These are phyloP conservation scores for Ictidomys tridecemlineatus DNA, from an alignment of 2,113 vertebrate genomes.

Conservation along the genomic window DNA sequence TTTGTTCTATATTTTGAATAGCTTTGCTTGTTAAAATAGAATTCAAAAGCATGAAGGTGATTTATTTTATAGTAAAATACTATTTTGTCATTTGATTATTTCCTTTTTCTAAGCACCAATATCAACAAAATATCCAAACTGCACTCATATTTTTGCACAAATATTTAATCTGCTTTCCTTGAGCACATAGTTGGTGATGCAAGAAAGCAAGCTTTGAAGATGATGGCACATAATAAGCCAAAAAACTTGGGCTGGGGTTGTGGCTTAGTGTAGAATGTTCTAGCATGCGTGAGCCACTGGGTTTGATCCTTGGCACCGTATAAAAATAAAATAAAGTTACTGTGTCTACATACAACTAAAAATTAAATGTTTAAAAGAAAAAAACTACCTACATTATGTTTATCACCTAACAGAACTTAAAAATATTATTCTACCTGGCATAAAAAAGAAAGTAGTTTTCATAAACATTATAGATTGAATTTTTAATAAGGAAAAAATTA, in stretches of 20 bases:
- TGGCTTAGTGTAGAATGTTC: no score
- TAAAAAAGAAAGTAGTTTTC: not conserved
- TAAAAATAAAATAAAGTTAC: no score
- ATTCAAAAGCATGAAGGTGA: not conserved
- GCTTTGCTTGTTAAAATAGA: not conserved
- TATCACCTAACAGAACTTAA: not conserved
- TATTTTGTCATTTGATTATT: not conserved
- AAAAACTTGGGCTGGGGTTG: not conserved
- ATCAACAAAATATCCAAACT: constrained; percentile 1
- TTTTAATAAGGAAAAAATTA: not conserved
- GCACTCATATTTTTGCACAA: not conserved
- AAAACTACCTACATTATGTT: not conserved
- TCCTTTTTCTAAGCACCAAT: not conserved
- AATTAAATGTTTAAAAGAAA: no score
- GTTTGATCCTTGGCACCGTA: no score
- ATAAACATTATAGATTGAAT: not conserved
- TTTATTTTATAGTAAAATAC: not conserved
- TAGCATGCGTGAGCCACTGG: no score
- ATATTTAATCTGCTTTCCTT: constrained; percentile 4
- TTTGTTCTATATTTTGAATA: not conserved
- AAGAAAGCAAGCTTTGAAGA: not conserved
- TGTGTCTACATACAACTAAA: no score
- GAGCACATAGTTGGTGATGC: not conserved
- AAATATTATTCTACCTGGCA: not conserved
- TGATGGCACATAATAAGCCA: not conserved